phyloP scores from a whole-genome alignment of 1,140 invertebrate species.

The Caenorhabditis remanei region DNA sequence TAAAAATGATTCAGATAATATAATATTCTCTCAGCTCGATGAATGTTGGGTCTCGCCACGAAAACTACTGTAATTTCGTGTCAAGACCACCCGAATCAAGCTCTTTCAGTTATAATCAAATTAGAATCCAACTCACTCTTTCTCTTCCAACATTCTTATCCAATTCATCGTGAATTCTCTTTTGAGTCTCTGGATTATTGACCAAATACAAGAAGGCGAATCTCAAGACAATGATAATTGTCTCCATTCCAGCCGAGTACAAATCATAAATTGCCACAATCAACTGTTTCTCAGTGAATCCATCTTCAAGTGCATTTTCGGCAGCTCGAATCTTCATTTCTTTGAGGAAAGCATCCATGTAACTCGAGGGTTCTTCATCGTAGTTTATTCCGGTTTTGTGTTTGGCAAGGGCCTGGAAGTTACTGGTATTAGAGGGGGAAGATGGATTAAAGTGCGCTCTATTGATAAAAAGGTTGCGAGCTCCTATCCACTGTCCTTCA shows the following conservation, averaged over 20 bases:
- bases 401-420: conserved; percentile 56
- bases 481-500: too few species aligned
- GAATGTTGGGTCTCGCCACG: too few species aligned
- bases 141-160: conserved; percentile 70
- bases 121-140: conserved; percentile 46
- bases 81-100: too few species aligned
- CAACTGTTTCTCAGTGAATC: conserved; percentile 65
- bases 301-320: conserved; percentile 35
- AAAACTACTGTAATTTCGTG: too few species aligned
- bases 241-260: conserved; percentile 67
- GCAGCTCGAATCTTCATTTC: conserved; percentile 56
- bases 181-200: conserved; percentile 66
- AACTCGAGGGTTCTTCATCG: conserved; percentile 59
- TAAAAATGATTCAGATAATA: conserved; percentile 32
- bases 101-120: conserved; percentile 46
- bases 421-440: too few species aligned
- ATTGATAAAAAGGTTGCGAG: too few species aligned
- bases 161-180: conserved; percentile 67
- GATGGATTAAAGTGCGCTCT: too few species aligned
- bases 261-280: conserved; percentile 61
- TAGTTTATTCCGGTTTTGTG: conserved; percentile 60
- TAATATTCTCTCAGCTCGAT: too few species aligned
- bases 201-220: conserved; percentile 60
- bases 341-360: conserved; percentile 63
- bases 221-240: conserved; percentile 64